Conservation (phyloP, 2,113 vertebrate species). For the Percina caprodes region DNA sequence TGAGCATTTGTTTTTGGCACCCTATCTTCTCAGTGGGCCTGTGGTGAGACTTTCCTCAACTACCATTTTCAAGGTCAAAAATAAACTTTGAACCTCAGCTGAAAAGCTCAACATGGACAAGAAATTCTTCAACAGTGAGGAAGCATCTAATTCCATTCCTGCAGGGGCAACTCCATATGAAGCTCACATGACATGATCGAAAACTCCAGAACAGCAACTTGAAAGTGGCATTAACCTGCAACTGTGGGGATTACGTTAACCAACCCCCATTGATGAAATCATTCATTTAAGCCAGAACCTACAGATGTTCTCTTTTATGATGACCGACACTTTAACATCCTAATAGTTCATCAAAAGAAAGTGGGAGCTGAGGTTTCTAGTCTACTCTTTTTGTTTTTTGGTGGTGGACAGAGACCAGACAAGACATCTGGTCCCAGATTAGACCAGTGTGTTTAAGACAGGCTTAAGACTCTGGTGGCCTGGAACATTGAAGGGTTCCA, state of each 20-base stretch:
- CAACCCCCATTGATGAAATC: not conserved
- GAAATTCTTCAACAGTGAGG: not conserved
- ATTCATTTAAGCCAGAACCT: not conserved
- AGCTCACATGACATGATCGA: not conserved
- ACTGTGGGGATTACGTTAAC: not conserved
- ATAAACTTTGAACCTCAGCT: not conserved
- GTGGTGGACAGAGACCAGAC: constrained; percentile 71
- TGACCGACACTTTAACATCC: not conserved
- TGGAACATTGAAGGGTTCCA: constrained; percentile 77
- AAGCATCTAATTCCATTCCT: not conserved
- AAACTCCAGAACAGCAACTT: not conserved
- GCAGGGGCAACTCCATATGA: not conserved
- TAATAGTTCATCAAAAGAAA: not conserved
- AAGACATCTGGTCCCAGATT: constrained; percentile 81
- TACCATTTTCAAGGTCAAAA: too few species aligned
- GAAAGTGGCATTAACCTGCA: not conserved
- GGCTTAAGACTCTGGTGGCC: constrained; percentile 79
- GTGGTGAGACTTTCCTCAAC: too few species aligned
- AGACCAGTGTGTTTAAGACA: constrained; percentile 78
- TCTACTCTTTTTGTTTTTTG: constrained; percentile 55
- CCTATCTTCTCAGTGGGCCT: too few species aligned
- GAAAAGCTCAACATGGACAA: not conserved
- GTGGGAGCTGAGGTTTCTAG: constrained; percentile 1
- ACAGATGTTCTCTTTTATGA: not conserved
- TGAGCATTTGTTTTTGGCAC: too few species aligned